These are phyloP conservation scores for Hesperia comma DNA, from an alignment of 2,888 invertebrate genomes.

Conservation along the genomic window DNA sequence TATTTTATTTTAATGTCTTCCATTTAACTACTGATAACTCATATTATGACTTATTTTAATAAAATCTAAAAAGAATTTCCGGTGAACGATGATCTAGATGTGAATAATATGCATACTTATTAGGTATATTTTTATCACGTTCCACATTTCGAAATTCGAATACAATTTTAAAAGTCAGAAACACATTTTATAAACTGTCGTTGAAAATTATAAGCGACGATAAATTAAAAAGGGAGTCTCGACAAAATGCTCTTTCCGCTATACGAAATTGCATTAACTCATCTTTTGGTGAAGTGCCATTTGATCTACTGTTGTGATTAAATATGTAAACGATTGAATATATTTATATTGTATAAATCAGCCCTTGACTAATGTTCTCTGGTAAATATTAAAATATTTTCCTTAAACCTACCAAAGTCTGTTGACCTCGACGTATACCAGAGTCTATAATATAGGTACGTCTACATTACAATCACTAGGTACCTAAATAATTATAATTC, in stretches of 20 bases:
- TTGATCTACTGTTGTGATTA: slow-evolving; percentile 18
- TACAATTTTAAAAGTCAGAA: neutral
- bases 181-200: slow-evolving; percentile 4
- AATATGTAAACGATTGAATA: slow-evolving; percentile 1
- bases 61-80: too few relatives aligned
- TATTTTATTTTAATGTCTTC: too few relatives aligned
- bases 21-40: too few relatives aligned
- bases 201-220: neutral
- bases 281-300: slow-evolving; percentile 10
- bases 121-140: neutral
- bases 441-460: too few relatives aligned
- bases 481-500: too few relatives aligned
- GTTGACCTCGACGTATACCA: too few relatives aligned
- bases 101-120: neutral
- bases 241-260: slow-evolving; percentile 8
- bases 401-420: too few relatives aligned
- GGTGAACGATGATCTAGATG: neutral
- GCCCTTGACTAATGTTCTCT: too few relatives aligned
- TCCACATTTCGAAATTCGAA: neutral
- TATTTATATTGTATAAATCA: too few relatives aligned
- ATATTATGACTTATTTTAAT: too few relatives aligned
- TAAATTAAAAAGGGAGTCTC: neutral
- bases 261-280: slow-evolving; percentile 2
- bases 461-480: too few relatives aligned
- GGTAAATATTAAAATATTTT: too few relatives aligned